Base-by-base conservation (phyloP, 2,888 invertebrate species). In the Spodoptera littoralis region DNA sequence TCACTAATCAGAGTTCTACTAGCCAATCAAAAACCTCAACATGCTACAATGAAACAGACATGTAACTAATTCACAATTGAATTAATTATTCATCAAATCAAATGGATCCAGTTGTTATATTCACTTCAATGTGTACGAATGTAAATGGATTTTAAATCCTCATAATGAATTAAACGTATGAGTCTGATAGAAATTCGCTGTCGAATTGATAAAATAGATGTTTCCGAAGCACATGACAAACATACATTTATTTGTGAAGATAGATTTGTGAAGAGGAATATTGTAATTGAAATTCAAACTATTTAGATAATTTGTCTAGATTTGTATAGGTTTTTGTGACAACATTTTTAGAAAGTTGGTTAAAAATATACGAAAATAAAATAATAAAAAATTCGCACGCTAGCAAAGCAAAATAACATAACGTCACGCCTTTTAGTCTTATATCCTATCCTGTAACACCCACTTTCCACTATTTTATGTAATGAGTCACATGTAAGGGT, bases 131-230 rank as follows among this genome's bases (percentile, higher is more conserved):
- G 41, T 51, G 42, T 45, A 51, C 60, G 50, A 54, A 70, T 68
- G 64, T 65, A 73, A 79, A 79, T 76, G 46, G 45, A 60, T 60
- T 68, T 67, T 60, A 58, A 65, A 73, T 59, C 65, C 57, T 59
- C 64, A 64, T 77, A 53, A 68, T 52, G n/a, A 52, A 68, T 77
- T 70, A 27, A 46, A 67, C 30, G 43, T 13, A 13, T 4, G 47
- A 22, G 48, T 6, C 65, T 60, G 64, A 49, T 68, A 48, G 60
- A 65, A 55, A 58, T 45, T 49, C 46, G 48, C 45, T 43, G 18
- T 22, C 45, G n/a, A 54, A 66, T 63, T 49, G 13, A 48, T 41
- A 12, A 12, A 57, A 66, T 63, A 49, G 13, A 45, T 41, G 11
- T 13, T 51, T 43, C 9, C 36, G 2, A 4, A 53, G 49, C 45